Base-by-base conservation (phyloP, 2,113 vertebrate species). In the Paratilapia polleni region DNA sequence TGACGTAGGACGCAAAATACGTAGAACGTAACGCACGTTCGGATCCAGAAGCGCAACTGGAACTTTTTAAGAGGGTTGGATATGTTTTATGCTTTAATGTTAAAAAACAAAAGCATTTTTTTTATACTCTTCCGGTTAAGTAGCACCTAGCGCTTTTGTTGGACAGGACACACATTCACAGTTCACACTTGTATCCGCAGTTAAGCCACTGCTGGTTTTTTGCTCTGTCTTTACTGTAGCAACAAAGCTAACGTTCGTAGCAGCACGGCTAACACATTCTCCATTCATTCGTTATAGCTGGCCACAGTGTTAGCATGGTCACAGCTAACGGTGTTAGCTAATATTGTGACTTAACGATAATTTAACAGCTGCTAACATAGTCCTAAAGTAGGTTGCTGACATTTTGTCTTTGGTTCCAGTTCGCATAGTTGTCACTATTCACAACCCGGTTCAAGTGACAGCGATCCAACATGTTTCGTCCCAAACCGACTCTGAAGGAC, bases 401-500 rank as follows among this genome's bases (percentile, higher is more conserved):
- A 2, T 26, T 26, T 10, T 82, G 36, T 88, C 14, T 78, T 56
- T 58, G 56, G 8, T 90, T 91, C 0, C 38, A 86, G 81, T 17
- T 34, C 4, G 24, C 5, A 11, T 6, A 64, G 36, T 61, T 75
- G 74, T 62, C 5, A 19, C 13, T n/a, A 19, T 36, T 22, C 20
- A n/a, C 38, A 4, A 31, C 36, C 26, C 11, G 28, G 17, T 43
- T 34, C 31, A 20, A 47, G 64, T 78, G 58, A 8, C 14, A 17
- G 54, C 28, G 66, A 56, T 5, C 75, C 78, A 91, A 10, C 74
- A 99, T 99, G 98, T 99, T 96, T 91, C 97, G 98, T 15, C 96
- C 97, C 84, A 99, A 99, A 95, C 97, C 97, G 63, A 99, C 97
- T 24, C 92, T 99, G 89, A 99, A 97, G 94, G 98, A 99, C 91